phyloP scores from a whole-genome alignment of 2,113 vertebrate genomes.

The Oryzias celebensis region DNA sequence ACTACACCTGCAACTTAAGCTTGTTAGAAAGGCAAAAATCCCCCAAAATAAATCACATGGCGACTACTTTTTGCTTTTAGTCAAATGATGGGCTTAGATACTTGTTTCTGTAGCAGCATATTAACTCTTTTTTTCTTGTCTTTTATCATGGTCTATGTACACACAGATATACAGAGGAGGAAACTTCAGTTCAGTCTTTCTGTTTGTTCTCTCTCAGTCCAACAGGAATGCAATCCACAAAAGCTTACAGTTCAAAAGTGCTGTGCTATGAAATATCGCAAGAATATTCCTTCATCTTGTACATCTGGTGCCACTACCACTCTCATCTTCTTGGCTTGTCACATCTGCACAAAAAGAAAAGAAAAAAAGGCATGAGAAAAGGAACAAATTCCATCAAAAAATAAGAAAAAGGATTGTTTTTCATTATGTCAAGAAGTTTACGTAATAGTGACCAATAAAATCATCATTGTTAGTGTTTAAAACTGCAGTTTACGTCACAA shows the following conservation, averaged over 20 bases:
- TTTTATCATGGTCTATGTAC: constrained; percentile 67
- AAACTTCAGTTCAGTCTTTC: constrained; percentile 57
- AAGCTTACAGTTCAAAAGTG: constrained; percentile 86
- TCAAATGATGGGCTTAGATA: constrained; percentile 67
- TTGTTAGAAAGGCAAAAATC: constrained; percentile 61
- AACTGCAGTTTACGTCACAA: not conserved
- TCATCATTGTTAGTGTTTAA: not conserved
- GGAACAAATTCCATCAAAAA: not conserved
- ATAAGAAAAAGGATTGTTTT: not conserved
- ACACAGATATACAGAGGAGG: constrained; percentile 71
- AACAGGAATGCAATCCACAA: constrained; percentile 89
- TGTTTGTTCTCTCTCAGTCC: constrained; percentile 72
- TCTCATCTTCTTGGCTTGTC: constrained; percentile 97
- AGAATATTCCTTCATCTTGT: constrained; percentile 89
- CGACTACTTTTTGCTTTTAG: constrained; percentile 56
- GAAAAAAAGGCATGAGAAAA: constrained; percentile 2
- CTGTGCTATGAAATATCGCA: constrained; percentile 84
- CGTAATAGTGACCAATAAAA: not conserved
- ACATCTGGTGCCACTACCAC: constrained; percentile 65
- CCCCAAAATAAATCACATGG: constrained; percentile 35
- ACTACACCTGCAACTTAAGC: constrained; percentile 62
- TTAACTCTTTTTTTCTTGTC: constrained; percentile 54
- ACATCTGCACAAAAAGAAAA: constrained; percentile 80
- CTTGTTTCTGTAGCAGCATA: constrained; percentile 74
- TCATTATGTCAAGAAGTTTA: not conserved